phyloP scores from a whole-genome alignment of 1,140 invertebrate species.

The Dufourea novaeangliae region DNA sequence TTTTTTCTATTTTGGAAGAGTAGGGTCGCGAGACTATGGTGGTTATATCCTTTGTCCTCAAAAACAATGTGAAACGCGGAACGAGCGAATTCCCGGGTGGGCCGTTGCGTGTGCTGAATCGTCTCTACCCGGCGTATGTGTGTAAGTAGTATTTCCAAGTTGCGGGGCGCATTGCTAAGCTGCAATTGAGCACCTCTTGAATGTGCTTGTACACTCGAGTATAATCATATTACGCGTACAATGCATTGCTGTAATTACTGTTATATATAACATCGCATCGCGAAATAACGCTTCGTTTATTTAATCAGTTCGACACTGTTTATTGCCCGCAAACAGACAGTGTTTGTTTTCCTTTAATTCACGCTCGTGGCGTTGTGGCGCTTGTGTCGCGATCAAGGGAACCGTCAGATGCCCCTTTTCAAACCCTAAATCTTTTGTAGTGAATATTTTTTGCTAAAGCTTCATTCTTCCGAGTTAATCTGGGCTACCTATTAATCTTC shows the following conservation, averaged over 20 bases:
- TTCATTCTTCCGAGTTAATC: too few relatives aligned
- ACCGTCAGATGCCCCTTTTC: too few relatives aligned
- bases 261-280: background rate
- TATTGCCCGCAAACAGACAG: background rate
- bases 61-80: background rate
- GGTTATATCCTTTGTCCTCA: background rate
- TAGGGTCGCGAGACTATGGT: background rate
- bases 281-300: conserved; percentile 16
- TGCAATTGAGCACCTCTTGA: conserved; percentile 33
- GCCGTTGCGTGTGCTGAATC: background rate
- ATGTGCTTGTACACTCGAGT: conserved; percentile 25
- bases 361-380: too few relatives aligned
- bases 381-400: too few relatives aligned
- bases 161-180: conserved; percentile 11
- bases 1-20: background rate
- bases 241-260: conserved; percentile 18
- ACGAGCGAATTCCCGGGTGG: background rate
- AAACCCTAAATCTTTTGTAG: too few relatives aligned
- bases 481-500: too few relatives aligned
- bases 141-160: conserved; percentile 13
- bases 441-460: too few relatives aligned
- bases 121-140: background rate
- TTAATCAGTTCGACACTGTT: conserved; percentile 8
- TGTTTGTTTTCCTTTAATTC: background rate
- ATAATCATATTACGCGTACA: conserved; percentile 14